Base-by-base conservation (phyloP, 2,113 vertebrate species). In the Colaptes auratus region DNA sequence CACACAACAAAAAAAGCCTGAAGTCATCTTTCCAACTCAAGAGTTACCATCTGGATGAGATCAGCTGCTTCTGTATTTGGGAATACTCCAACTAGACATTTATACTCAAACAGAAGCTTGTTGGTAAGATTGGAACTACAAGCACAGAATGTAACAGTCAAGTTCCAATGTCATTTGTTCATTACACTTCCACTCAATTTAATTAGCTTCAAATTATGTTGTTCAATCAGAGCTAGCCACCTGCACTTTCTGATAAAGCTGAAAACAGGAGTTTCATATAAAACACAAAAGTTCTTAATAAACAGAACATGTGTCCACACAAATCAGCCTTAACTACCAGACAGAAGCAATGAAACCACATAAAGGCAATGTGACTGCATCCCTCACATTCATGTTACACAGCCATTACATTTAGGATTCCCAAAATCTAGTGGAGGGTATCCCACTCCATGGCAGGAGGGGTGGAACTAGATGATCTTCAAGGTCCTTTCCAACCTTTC, bases 231-330 rank as follows among this genome's bases (percentile, higher is more conserved):
- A 84, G 50, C 15, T 59, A 46, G 44, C 36, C n/a, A 85, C 71
- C 70, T 93, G 85, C 31, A 82, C 24, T 59, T 86, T 67, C 66
- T 91, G 78, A 89, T 89, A 88, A 87, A 87, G 59, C 18, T 74
- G 24, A 90, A 93, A 95, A 81, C 42, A 60, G 2, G 2, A 77
- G 74, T 52, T 31, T 28, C 27, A 36, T 20, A 85, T 31, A 82
- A 79, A 89, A 75, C 36, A 89, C 17, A 28, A 89, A 88, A 65
- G 15, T 66, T 20, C 56, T 92, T 73, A 82, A 71, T 12, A 65
- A 93, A 77, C 14, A 82, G 50, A 79, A 85, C 6, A 21, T 3
- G 18, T 66, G 19, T 35, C 73, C 19, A n/a, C 67, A 52, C 42
- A 85, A 92, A 55, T 42, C 91, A 72, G 7, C 23, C 3, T 65